Percentiles rank a stretch among this genome's conserved stretches.
Conservation (phyloP, 2,113 vertebrate genomes). For the Clarias magur region DNA sequence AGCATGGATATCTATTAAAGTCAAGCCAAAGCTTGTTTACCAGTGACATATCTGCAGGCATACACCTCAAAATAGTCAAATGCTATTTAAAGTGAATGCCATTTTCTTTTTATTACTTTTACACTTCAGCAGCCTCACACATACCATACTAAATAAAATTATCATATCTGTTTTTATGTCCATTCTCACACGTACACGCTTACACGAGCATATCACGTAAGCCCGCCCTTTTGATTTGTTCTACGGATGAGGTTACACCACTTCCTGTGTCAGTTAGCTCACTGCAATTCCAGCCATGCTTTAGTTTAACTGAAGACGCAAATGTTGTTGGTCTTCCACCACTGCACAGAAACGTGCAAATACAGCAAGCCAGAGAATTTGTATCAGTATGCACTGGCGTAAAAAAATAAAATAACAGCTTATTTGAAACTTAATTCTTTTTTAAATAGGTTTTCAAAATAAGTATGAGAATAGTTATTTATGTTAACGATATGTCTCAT, state of each 20-base stretch:
- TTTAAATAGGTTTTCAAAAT: not conserved
- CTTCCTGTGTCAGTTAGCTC: constrained; percentile 54
- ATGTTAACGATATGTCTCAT: not conserved
- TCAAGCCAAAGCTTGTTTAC: constrained; percentile 15
- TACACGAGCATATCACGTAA: constrained; percentile 17
- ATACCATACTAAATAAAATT: not conserved
- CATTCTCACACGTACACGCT: not conserved
- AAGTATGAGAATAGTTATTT: not conserved
- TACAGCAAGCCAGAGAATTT: not conserved
- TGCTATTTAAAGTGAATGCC: not conserved
- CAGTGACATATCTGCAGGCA: not conserved
- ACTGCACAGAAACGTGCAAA: constrained; percentile 11
- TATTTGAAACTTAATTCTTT: not conserved
- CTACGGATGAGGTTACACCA: constrained; percentile 55
- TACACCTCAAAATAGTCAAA: constrained; percentile 13
- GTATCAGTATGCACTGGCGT: not conserved
- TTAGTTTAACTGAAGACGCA: constrained; percentile 32
- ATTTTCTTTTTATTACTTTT: constrained; percentile 16
- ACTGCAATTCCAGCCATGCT: constrained; percentile 39
- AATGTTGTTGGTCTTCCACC: not conserved
- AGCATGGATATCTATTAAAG: constrained; percentile 7
- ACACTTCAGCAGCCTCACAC: not conserved
- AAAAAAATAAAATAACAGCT: not conserved
- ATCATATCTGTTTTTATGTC: not conserved
- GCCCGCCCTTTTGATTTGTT: constrained; percentile 43